phyloP scores from a whole-genome alignment of 2,888 invertebrate species.

The Cyaniris semiargus region DNA sequence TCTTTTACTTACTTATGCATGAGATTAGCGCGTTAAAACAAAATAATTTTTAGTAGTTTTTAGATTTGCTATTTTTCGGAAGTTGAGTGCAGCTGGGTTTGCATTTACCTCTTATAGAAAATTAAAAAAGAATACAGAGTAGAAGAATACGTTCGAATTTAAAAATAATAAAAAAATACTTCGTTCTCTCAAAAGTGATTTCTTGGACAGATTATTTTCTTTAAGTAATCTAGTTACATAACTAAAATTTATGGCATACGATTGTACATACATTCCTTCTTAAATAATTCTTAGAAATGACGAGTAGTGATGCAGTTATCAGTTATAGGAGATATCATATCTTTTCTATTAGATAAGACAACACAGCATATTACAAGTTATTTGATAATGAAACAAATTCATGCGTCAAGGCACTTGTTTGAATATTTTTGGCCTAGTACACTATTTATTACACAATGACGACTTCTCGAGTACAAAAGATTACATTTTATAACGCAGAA shows the following conservation, averaged over 20 bases:
- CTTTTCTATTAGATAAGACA: constrained; percentile 39
- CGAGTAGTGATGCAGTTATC: constrained; percentile 35
- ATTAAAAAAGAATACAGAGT: background rate
- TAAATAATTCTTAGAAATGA: constrained; percentile 29
- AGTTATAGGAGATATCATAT: constrained; percentile 39
- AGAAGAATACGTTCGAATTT: background rate
- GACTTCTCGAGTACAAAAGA: background rate
- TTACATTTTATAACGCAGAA: background rate
- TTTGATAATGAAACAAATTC: constrained; percentile 29
- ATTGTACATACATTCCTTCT: constrained; percentile 31
- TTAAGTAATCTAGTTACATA: constrained; percentile 12
- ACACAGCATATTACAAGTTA: constrained; percentile 28
- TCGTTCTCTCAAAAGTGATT: constrained; percentile 1
- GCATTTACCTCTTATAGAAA: background rate
- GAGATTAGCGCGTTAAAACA: background rate
- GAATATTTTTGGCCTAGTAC: constrained; percentile 17
- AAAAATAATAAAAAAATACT: background rate
- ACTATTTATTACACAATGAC: background rate
- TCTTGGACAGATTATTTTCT: constrained; percentile 14
- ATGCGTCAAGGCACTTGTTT: constrained; percentile 25
- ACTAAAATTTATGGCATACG: constrained; percentile 22
- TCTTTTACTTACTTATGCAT: background rate
- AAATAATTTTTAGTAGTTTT: no score
- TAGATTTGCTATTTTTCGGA: no score
- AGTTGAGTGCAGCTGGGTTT: background rate